Conservation (phyloP, 2,113 vertebrate genomes). For the Gracilinanus agilis region DNA sequence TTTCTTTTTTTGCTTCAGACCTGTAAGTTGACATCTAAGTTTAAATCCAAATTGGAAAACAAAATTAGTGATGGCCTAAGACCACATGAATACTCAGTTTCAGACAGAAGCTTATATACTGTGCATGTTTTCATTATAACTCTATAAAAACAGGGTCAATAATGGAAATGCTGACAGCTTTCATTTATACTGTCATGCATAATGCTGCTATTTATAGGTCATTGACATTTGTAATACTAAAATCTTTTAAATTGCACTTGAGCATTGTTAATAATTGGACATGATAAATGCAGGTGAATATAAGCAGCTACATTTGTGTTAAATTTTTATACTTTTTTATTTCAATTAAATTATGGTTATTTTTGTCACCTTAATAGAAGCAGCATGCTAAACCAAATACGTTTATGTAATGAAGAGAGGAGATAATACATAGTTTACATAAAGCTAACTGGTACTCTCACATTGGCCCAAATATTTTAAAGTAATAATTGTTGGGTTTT, state of each 20-base stretch:
- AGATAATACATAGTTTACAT: not conserved
- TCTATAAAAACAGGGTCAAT: conserved; percentile 30
- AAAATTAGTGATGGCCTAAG: conserved; percentile 54
- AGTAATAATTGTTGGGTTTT: no score
- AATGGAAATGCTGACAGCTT: not conserved
- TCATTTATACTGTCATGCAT: not conserved
- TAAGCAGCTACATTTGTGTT: conserved; percentile 26
- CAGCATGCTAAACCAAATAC: conserved; percentile 54
- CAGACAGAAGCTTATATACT: conserved; percentile 40
- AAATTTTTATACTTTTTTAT: conserved; percentile 58
- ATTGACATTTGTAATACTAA: conserved; percentile 52
- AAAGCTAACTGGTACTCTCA: not conserved
- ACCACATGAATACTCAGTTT: conserved; percentile 41
- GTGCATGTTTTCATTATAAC: conserved; percentile 11
- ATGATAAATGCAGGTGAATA: conserved; percentile 4
- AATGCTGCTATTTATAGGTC: conserved; percentile 54
- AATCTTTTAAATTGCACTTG: conserved; percentile 63
- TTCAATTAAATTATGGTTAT: conserved; percentile 58
- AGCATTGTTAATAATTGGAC: conserved; percentile 53
- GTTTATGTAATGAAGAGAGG: conserved; percentile 30
- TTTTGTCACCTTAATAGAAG: conserved; percentile 65
- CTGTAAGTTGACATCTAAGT: conserved; percentile 38
- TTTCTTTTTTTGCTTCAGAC: conserved; percentile 58
- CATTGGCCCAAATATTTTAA: not conserved
- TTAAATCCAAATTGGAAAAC: conserved; percentile 63